A percentile compares a stretch with the other conserved stretches of the same genome.
phyloP scores from a whole-genome alignment of 1,140 invertebrate genomes.

The Calephelis nemesis region DNA sequence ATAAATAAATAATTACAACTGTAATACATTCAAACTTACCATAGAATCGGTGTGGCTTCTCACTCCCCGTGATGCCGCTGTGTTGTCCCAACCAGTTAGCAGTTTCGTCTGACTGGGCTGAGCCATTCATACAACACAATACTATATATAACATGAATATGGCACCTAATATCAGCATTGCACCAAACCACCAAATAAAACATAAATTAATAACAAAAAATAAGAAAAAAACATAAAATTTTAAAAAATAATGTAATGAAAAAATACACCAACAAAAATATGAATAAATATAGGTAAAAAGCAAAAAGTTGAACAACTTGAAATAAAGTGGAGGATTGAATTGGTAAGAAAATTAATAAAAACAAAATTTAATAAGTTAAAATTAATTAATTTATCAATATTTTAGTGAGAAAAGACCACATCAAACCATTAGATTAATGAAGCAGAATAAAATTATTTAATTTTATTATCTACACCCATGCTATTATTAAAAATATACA shows the following conservation, averaged over 20 bases:
- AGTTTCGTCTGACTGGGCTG: conserved; percentile 76
- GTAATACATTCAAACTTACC: conserved; percentile 53
- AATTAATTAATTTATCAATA: no score
- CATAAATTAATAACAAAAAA: conserved; percentile 67
- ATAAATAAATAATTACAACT: no score
- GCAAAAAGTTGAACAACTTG: background rate
- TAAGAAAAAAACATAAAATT: conserved; percentile 35
- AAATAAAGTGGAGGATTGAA: no score
- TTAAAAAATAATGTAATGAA: conserved; percentile 34
- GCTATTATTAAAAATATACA: no score
- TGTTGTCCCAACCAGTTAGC: conserved; percentile 73
- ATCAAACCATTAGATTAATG: no score
- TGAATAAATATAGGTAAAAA: background rate
- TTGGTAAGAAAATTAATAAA: no score
- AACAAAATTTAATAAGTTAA: no score
- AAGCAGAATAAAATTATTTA: no score
- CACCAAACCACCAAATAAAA: conserved; percentile 74
- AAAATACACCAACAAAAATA: conserved; percentile 18
- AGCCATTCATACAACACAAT: conserved; percentile 76
- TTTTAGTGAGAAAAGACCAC: no score
- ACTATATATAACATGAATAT: conserved; percentile 79
- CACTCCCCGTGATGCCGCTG: conserved; percentile 54
- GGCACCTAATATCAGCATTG: conserved; percentile 72
- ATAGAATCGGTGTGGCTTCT: conserved; percentile 76
- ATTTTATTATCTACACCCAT: no score